Evolutionary conservation across 2,113 vertebrate genomes (phyloP).

Genomic region (Spheniscus mendiculus): DNA sequence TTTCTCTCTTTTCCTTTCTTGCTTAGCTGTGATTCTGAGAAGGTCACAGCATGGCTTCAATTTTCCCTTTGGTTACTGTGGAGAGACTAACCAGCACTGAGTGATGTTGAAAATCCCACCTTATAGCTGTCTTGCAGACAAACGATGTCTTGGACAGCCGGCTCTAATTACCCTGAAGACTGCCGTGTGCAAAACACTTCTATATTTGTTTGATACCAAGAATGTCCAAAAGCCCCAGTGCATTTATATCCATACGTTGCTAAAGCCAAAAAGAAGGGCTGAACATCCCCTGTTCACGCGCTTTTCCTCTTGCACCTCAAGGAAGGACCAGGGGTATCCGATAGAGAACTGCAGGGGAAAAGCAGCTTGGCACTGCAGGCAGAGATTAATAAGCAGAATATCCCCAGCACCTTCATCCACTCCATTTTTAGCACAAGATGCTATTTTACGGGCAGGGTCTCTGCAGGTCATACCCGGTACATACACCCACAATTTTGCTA

Average conservation of each 20-base stretch:
- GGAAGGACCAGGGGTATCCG: not conserved
- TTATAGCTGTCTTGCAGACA: not conserved
- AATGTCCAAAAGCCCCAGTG: not conserved
- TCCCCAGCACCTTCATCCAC: not conserved
- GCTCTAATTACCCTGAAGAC: not conserved
- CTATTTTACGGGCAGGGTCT: not conserved
- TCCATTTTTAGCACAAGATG: not conserved
- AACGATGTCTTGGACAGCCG: fast-evolving
- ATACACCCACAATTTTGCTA: not conserved
- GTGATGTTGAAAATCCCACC: not conserved
- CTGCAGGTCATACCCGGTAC: not conserved
- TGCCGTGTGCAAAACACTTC: not conserved
- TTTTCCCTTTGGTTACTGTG: not conserved
- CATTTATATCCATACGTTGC: not conserved
- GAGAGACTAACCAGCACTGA: not conserved
- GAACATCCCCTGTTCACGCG: fast-evolving
- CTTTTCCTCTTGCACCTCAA: not conserved
- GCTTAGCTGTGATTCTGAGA: not conserved
- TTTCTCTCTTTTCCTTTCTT: not conserved
- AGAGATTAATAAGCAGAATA: not conserved
- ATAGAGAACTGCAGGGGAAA: not conserved
- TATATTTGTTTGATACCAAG: not conserved
- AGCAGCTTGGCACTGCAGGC: not conserved
- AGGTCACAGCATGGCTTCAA: not conserved
- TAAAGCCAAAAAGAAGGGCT: not conserved